A percentile compares a stretch with the other conserved stretches of the same genome.
These are phyloP conservation scores for Phylloscopus collybita DNA, from an alignment of 2,797 vertebrate species.

Conservation along the genomic window DNA sequence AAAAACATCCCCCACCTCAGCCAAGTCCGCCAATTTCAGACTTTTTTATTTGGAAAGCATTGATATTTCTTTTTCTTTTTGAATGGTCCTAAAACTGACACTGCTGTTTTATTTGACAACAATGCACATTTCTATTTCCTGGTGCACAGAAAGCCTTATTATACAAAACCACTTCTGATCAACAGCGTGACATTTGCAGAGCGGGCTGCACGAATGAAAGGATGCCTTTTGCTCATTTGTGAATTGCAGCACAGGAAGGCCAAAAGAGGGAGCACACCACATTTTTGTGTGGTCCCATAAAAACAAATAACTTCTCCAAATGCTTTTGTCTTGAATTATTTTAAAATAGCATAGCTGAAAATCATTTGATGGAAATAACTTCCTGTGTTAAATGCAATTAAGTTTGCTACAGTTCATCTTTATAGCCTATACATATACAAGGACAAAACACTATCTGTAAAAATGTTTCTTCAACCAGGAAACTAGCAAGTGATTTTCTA, in stretches of 20 bases:
- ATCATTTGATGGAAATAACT: not conserved
- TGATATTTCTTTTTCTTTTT: not conserved
- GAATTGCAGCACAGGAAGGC: not conserved
- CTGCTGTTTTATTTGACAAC: constrained; percentile 33
- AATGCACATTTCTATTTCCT: constrained; percentile 36
- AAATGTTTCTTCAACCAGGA: not conserved
- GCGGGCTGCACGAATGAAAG: not conserved
- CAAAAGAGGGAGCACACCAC: not conserved
- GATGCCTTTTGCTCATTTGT: not conserved
- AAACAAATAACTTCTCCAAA: not conserved
- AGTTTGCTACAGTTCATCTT: not conserved
- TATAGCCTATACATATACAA: not conserved
- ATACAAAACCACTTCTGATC: not conserved
- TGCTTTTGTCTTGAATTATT: not conserved
- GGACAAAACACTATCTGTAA: not conserved
- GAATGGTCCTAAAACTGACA: constrained; percentile 5
- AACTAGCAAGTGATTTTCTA: not conserved
- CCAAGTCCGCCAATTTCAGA: not conserved
- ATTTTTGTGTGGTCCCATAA: not conserved
- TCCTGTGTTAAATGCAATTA: not conserved
- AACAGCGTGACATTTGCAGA: constrained; percentile 13
- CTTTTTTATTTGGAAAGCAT: constrained; percentile 2
- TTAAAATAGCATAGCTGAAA: not conserved
- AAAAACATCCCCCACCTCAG: not conserved
- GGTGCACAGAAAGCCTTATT: constrained; percentile 2